These are phyloP conservation scores for Crenichthys baileyi DNA, from an alignment of 2,797 vertebrate genomes.

Conservation along the genomic window DNA sequence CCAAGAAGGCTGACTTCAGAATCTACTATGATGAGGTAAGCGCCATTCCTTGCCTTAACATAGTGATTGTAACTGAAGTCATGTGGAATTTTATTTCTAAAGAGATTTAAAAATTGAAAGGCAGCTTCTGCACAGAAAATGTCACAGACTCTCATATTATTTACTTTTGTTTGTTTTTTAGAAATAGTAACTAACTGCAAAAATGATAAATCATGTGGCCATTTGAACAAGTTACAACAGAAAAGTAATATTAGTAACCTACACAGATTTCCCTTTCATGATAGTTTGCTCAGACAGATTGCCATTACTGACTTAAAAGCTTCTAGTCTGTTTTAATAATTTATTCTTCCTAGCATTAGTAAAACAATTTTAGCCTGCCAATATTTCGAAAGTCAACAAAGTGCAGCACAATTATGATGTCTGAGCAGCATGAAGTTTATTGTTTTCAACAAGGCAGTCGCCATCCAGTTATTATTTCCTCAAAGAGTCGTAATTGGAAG, in stretches of 20 bases:
- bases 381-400: conserved; percentile 5
- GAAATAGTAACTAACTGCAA: background rate
- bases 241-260: background rate
- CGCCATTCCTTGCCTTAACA: background rate
- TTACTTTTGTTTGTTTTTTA: too few species aligned
- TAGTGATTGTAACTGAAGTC: background rate
- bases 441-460: conserved; percentile 19
- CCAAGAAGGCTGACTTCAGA: conserved; percentile 93
- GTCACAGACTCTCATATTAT: too few species aligned
- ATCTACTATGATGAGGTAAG: conserved; percentile 98
- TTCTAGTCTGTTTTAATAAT: background rate
- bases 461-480: conserved; percentile 43
- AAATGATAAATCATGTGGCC: background rate
- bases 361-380: conserved; percentile 8
- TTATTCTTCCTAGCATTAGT: background rate
- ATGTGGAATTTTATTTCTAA: background rate
- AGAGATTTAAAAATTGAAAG: background rate
- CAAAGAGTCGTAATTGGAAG: conserved; percentile 34
- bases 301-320: background rate
- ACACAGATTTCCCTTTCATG: background rate
- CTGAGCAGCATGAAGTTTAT: conserved; percentile 14
- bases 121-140: background rate
- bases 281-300: background rate
- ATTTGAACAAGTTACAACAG: background rate
- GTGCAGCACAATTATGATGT: background rate